These are phyloP conservation scores for Diaphora mendica DNA, from an alignment of 2,888 invertebrate genomes.

Conservation along the genomic window DNA sequence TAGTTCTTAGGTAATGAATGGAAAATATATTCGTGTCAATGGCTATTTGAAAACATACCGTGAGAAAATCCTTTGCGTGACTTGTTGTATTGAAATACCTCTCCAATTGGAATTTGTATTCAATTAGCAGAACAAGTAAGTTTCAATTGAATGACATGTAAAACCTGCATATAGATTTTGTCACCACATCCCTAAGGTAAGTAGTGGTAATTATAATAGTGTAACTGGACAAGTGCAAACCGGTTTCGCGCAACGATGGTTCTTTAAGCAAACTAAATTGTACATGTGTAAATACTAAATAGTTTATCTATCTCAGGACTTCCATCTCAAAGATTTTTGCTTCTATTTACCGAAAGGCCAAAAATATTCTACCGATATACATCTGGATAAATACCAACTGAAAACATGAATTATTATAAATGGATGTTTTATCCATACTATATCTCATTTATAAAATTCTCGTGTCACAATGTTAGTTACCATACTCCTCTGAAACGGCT, in stretches of 20 bases:
- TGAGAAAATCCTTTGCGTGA: constrained; percentile 31
- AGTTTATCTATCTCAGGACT: not conserved
- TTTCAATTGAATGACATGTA: not conserved
- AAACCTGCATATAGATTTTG: not conserved
- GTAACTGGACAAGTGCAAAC: not conserved
- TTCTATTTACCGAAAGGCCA: no score
- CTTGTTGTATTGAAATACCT: constrained; percentile 1
- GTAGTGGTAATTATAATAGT: not conserved
- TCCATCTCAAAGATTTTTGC: not conserved
- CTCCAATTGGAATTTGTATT: constrained; percentile 5
- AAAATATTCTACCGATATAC: not conserved
- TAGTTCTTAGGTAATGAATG: constrained; percentile 51
- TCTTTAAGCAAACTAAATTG: not conserved
- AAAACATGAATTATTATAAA: no score
- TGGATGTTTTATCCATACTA: no score
- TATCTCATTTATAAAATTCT: no score
- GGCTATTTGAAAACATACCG: constrained; percentile 28
- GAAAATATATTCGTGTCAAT: constrained; percentile 39
- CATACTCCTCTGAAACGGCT: no score
- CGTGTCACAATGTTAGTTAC: no score
- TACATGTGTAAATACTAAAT: not conserved
- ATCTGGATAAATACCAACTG: no score
- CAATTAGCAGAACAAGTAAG: constrained; percentile 12
- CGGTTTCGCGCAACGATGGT: not conserved
- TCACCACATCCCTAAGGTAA: not conserved